Percentiles rank a stretch among this genome's conserved stretches.
Evolutionary conservation across 2,888 invertebrate genomes (phyloP).

Genomic region (Stomorhina lunata): DNA sequence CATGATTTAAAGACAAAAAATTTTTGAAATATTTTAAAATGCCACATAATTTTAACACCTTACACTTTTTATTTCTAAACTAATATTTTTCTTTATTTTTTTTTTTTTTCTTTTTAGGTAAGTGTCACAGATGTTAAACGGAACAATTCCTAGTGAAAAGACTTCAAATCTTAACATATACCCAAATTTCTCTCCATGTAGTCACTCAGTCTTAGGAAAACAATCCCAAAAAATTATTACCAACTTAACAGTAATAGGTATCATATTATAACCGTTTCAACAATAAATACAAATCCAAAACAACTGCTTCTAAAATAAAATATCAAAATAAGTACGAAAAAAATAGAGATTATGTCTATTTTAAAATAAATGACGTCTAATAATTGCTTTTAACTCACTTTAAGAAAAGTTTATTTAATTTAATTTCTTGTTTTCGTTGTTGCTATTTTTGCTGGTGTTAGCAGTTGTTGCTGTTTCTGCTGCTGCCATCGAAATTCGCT

Average conservation of each 20-base stretch:
- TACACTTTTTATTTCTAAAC: no score
- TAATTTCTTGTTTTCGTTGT: slow-evolving; percentile 22
- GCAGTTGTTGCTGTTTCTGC: slow-evolving; percentile 1
- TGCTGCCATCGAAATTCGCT: neutral
- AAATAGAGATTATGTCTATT: slow-evolving; percentile 52
- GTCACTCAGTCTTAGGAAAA: neutral
- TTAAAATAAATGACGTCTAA: slow-evolving; percentile 62
- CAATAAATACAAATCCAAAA: neutral
- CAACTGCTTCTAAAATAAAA: neutral
- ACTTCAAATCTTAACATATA: neutral
- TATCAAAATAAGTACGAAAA: neutral
- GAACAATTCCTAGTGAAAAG: no score
- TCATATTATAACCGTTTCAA: neutral
- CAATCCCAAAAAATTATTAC: slow-evolving; percentile 22
- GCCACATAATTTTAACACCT: no score
- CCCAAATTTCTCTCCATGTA: slow-evolving; percentile 43
- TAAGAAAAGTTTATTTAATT: slow-evolving; percentile 47
- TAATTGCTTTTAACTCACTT: slow-evolving; percentile 57
- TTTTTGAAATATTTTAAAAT: no score
- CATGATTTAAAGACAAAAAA: no score
- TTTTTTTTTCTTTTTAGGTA: no score
- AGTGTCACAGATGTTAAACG: no score
- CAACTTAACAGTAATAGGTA: slow-evolving; percentile 6
- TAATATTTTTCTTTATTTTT: no score
- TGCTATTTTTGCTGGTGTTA: neutral